Evolutionary conservation across 2,797 vertebrate species (phyloP), one percentile per base, ranked within the genome.

Genomic region (Muscicapa comitata): DNA sequence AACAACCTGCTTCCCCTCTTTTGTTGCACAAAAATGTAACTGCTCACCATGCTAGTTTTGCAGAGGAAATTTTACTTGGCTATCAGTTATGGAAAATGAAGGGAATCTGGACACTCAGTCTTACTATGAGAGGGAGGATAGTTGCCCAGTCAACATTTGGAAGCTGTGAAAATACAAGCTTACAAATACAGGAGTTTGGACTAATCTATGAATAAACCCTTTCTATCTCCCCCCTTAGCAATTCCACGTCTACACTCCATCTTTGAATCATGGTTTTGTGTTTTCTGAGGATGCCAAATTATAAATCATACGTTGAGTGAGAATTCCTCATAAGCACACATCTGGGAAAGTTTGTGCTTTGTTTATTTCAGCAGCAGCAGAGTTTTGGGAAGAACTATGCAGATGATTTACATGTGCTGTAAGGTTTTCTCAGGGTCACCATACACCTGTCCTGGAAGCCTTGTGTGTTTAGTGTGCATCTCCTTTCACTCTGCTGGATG

Each of bases 321-420:
- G 73, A 42, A 59, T 73, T 91, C 57, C 65, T 92, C 42, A 4
- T 57, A 75, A 90, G 55, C 33, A 72, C 40, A 28, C 86, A 72
- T 93, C 91, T 96, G 94, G 88, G 88, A 70, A 79, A 62, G 90
- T 75, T 90, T 91, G 80, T 73, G 70, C 86, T 94, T 90, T 94
- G 71, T 93, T 93, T 93, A 65, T 66, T 90, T 84, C 62, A 23
- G 62, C 70, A 94, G 88, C 79, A 84, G 90, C 62, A 6, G 29
- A 45, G 73, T 68, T 95, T 93, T 62, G 70, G 70, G 70, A 70
- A 73, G 79, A 86, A 8, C 37, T 66, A 9, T 66, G 28, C 63
- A n/a, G 59, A 75, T 78, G 79, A 90, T n/a, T 93, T 83, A 3
- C 0, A 4, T n/a, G 3, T 50, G 79, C 58, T 68, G 47, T 43